These are phyloP conservation scores for Drosophila bocki DNA, from an alignment of 1,140 invertebrate species.

Conservation along the genomic window DNA sequence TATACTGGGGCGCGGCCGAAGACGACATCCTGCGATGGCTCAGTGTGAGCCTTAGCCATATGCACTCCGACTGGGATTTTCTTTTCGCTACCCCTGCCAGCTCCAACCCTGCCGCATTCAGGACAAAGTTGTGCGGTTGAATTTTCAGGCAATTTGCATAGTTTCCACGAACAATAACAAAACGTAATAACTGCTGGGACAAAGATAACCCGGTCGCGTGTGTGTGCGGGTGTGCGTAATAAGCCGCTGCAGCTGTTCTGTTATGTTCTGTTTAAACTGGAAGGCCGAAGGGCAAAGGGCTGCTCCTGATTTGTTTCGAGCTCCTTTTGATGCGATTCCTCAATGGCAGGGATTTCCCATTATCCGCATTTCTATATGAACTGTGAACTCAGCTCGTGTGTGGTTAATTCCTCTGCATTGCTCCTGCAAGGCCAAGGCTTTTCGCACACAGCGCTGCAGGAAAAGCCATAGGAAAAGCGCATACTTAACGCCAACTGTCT, in stretches of 20 bases:
- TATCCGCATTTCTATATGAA: conserved; percentile 11
- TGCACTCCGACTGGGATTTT: conserved; percentile 34
- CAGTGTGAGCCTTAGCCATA: conserved; percentile 23
- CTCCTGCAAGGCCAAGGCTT: conserved; percentile 31
- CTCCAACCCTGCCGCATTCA: conserved; percentile 14
- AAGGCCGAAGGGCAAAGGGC: not conserved
- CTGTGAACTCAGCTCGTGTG: conserved; percentile 9
- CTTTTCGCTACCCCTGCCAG: conserved; percentile 6
- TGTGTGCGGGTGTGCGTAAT: conserved; percentile 18
- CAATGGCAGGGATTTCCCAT: conserved; percentile 6
- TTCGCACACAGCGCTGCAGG: not conserved
- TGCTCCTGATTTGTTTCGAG: conserved; percentile 12
- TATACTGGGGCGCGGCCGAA: conserved; percentile 5
- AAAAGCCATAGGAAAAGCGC: conserved; percentile 20
- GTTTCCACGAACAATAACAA: conserved; percentile 29
- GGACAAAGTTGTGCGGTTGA: conserved; percentile 44
- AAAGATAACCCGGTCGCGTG: conserved; percentile 24
- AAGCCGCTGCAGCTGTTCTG: conserved; percentile 36
- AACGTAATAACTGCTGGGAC: conserved; percentile 38
- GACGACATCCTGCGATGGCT: conserved; percentile 20
- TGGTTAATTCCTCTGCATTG: conserved; percentile 24
- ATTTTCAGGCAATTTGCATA: conserved; percentile 56
- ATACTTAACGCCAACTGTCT: conserved; percentile 51
- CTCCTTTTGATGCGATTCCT: conserved; percentile 6
- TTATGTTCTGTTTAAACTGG: not conserved